Evolutionary conservation across 2,888 invertebrate species (phyloP).

Genomic region (Sinohyriopsis cumingii): DNA sequence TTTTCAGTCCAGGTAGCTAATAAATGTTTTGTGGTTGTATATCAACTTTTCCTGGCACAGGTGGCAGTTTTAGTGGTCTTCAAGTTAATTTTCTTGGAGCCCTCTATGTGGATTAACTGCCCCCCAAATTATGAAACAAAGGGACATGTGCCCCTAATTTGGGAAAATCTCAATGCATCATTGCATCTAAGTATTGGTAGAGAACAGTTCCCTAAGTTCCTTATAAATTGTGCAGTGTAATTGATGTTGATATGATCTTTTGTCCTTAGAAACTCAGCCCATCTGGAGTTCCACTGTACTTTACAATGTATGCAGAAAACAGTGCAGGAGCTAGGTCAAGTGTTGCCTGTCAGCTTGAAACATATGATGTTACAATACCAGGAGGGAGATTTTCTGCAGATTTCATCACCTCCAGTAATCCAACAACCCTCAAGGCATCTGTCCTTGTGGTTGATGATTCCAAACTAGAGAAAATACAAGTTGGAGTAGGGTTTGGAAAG

Average conservation of each 20-base stretch:
- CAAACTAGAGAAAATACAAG: conserved; percentile 12
- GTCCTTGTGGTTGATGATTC: conserved; percentile 51
- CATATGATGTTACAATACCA: conserved; percentile 52
- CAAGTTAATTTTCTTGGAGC: too few species aligned
- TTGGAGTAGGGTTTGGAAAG: conserved; percentile 34
- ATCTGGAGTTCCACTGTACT: conserved; percentile 46
- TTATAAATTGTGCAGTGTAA: too few species aligned
- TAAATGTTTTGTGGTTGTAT: too few species aligned
- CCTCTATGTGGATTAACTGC: too few species aligned
- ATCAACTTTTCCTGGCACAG: too few species aligned
- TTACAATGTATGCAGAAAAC: conserved; percentile 49
- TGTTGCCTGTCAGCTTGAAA: conserved; percentile 44
- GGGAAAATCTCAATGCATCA: too few species aligned
- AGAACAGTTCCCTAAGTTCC: too few species aligned
- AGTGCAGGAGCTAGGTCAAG: conserved; percentile 39
- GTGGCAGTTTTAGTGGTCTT: too few species aligned
- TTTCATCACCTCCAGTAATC: conserved; percentile 48
- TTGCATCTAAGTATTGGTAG: too few species aligned
- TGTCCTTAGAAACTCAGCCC: conserved; percentile 2
- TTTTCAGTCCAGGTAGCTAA: too few species aligned
- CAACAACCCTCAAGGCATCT: conserved; percentile 34
- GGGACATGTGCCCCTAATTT: too few species aligned
- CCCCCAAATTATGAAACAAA: too few species aligned
- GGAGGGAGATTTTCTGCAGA: conserved; percentile 41
- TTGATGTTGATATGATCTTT: neutral